phyloP scores from a whole-genome alignment of 1,140 invertebrate species.

The Streblospio benedicti region DNA sequence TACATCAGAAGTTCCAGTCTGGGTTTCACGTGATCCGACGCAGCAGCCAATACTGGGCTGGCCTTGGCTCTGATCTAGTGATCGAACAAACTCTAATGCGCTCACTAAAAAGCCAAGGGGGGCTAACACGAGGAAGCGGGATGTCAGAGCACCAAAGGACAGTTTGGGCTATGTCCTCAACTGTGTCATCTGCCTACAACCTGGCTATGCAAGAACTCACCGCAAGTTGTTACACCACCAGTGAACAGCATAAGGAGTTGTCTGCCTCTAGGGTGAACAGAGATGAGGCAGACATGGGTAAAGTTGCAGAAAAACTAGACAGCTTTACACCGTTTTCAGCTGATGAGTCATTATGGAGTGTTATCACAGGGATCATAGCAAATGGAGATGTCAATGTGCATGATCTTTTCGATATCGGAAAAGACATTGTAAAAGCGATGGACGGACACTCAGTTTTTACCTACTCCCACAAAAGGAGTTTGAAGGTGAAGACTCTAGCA shows the following conservation, averaged over 20 bases:
- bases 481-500: too few relatives aligned
- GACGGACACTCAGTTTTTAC: too few relatives aligned
- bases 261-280: conserved; percentile 4
- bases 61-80: conserved; percentile 35
- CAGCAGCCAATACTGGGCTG: conserved; percentile 38
- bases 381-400: too few relatives aligned
- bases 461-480: too few relatives aligned
- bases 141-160: not conserved
- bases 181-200: not conserved
- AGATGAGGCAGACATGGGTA: conserved; percentile 12
- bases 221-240: not conserved
- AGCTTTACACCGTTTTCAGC: too few relatives aligned
- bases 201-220: not conserved
- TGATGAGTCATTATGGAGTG: too few relatives aligned
- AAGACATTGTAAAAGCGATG: too few relatives aligned
- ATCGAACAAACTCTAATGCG: conserved; percentile 27
- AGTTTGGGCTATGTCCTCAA: not conserved
- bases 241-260: conserved; percentile 7
- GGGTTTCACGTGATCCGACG: conserved; percentile 11
- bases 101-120: conserved; percentile 41
- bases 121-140: conserved; percentile 18
- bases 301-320: too few relatives aligned
- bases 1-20: not conserved
- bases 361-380: too few relatives aligned
- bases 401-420: too few relatives aligned